phyloP scores from a whole-genome alignment of 1,140 invertebrate genomes.

The Hylaeus anthracinus region DNA sequence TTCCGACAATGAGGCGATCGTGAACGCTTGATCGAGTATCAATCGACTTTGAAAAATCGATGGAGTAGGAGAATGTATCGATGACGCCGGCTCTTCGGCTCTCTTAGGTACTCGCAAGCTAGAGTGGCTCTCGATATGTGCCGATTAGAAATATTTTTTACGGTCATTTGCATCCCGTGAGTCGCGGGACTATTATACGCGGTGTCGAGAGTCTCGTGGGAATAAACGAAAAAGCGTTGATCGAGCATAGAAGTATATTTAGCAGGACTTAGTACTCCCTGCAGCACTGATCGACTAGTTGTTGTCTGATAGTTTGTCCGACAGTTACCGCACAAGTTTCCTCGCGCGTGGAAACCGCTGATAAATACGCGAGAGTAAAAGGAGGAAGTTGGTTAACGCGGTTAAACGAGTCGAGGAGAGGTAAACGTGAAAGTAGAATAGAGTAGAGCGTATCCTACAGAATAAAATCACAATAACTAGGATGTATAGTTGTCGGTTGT shows the following conservation, averaged over 20 bases:
- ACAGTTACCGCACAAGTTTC: too few relatives aligned
- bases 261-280: too few relatives aligned
- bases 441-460: constrained; percentile 53
- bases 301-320: too few relatives aligned
- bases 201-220: not conserved
- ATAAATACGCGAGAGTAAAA: constrained; percentile 30
- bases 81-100: constrained; percentile 62
- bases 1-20: constrained; percentile 71
- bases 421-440: constrained; percentile 9
- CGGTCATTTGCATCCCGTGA: constrained; percentile 16
- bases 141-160: constrained; percentile 62
- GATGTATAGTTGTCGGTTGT: constrained; percentile 60
- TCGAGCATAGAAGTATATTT: constrained; percentile 11
- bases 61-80: constrained; percentile 64
- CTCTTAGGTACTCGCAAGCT: constrained; percentile 34
- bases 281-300: too few relatives aligned
- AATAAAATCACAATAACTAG: constrained; percentile 68
- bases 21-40: constrained; percentile 78
- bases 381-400: constrained; percentile 1
- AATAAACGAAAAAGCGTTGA: constrained; percentile 13
- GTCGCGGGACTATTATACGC: too few relatives aligned
- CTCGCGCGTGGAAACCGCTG: too few relatives aligned
- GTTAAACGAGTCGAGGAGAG: not conserved
- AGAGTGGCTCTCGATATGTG: constrained; percentile 69
- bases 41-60: constrained; percentile 73